These are phyloP conservation scores for Oryzias curvinotus DNA, from an alignment of 2,113 vertebrate genomes.

Conservation along the genomic window DNA sequence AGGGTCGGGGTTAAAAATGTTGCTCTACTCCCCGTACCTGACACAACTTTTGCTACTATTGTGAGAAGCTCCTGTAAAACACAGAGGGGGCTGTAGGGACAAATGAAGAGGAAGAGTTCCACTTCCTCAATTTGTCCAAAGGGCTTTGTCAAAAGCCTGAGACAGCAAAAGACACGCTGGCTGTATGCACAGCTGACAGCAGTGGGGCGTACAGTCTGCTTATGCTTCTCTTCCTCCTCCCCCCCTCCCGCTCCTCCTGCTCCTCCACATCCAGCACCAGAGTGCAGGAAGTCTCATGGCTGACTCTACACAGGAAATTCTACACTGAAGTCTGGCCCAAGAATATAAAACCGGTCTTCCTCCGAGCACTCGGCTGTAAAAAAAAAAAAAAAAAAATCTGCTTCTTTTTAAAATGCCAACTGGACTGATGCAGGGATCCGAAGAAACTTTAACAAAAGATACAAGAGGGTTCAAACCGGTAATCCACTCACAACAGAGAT, in stretches of 20 bases:
- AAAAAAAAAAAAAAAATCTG: constrained; percentile 11
- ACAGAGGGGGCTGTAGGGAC: not conserved
- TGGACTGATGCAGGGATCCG: not conserved
- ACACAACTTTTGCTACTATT: constrained; percentile 11
- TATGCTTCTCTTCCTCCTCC: constrained; percentile 62
- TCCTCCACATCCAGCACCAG: constrained; percentile 56
- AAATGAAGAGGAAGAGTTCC: constrained; percentile 21
- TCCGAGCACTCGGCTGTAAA: constrained; percentile 12
- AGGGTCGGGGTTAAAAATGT: constrained; percentile 26
- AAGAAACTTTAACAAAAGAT: constrained; percentile 26
- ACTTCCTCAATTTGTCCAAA: constrained; percentile 39
- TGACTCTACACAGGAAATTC: constrained; percentile 73
- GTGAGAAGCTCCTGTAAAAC: constrained; percentile 6
- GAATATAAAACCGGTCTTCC: constrained; percentile 51
- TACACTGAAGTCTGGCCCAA: constrained; percentile 60
- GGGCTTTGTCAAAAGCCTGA: constrained; percentile 38
- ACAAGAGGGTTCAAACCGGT: constrained; percentile 57
- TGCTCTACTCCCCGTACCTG: constrained; percentile 9
- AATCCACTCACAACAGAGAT: constrained; percentile 67
- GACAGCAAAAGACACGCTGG: constrained; percentile 7
- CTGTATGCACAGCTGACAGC: constrained; percentile 42
- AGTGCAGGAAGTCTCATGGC: constrained; percentile 72
- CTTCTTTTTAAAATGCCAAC: constrained; percentile 22
- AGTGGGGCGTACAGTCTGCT: constrained; percentile 51
- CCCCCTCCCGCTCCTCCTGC: constrained; percentile 29